phyloP scores from a whole-genome alignment of 2,888 invertebrate species.

The Synergus laeviventris region DNA sequence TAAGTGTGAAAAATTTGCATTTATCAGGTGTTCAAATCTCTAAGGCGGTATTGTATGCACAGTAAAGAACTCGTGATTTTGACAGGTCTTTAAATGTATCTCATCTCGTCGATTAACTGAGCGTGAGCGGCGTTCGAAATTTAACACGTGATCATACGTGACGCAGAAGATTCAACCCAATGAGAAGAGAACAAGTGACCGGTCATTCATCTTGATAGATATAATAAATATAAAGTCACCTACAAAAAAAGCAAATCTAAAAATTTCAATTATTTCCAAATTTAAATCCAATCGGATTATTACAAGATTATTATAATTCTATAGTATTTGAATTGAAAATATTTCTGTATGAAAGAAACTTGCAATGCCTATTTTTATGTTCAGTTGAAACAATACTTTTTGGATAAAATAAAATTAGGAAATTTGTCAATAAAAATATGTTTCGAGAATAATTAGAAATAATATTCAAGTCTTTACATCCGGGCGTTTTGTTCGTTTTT shows the following conservation, averaged over 20 bases:
- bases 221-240: not conserved
- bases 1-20: constrained; percentile 31
- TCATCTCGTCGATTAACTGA: constrained; percentile 25
- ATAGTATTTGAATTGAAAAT: too few species aligned
- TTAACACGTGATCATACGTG: constrained; percentile 7
- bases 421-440: not conserved
- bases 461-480: not conserved
- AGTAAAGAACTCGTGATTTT: constrained; percentile 23
- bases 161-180: constrained; percentile 3
- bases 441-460: not conserved
- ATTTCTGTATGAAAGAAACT: too few species aligned
- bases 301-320: too few species aligned
- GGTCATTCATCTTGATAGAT: constrained; percentile 7
- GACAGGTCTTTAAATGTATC: constrained; percentile 21
- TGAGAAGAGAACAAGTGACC: not conserved
- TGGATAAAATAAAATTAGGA: not conserved
- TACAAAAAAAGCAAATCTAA: not conserved
- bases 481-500: not conserved
- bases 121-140: constrained; percentile 24
- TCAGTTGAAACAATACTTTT: too few species aligned
- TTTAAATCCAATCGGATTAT: not conserved
- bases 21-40: constrained; percentile 7
- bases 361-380: too few species aligned
- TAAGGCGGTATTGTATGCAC: constrained; percentile 26
- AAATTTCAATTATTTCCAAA: not conserved